Evolutionary conservation across 2,888 invertebrate species (phyloP).

Genomic region (Eristalis tenax): DNA sequence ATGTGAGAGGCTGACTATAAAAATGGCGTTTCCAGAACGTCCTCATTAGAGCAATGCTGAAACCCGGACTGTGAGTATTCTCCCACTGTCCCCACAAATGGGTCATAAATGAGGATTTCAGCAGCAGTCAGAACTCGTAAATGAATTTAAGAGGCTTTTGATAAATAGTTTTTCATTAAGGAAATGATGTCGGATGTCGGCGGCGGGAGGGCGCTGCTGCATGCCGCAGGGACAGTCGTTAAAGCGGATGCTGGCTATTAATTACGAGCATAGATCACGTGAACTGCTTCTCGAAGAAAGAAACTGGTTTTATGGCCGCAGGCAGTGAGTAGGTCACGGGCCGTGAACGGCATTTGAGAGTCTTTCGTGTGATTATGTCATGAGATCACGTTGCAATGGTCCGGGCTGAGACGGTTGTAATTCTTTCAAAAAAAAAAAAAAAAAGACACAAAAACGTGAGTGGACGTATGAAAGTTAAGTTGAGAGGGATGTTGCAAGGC

Average conservation of each 20-base stretch:
- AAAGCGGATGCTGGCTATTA: neutral
- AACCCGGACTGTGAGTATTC: neutral
- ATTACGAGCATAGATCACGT: neutral
- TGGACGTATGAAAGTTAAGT: too few species aligned
- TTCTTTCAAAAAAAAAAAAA: too few species aligned
- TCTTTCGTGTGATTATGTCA: neutral
- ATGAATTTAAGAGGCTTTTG: slow-evolving; percentile 11
- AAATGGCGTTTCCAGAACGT: neutral
- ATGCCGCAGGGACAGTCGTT: neutral
- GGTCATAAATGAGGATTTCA: neutral
- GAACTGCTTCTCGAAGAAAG: neutral
- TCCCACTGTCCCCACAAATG: neutral
- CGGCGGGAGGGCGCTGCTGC: neutral
- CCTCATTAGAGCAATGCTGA: slow-evolving; percentile 4
- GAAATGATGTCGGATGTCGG: neutral
- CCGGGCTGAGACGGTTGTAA: neutral
- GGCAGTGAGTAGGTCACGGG: neutral
- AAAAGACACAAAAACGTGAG: too few species aligned
- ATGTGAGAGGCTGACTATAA: neutral
- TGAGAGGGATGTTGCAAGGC: too few species aligned
- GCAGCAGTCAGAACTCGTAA: neutral
- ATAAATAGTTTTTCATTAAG: neutral
- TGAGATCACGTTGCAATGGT: neutral
- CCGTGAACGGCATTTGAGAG: neutral
- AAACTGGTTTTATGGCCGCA: neutral